Percentiles rank a stretch among this genome's conserved stretches.
These are phyloP conservation scores for Phycodurus eques DNA, from an alignment of 2,113 vertebrate genomes.

Conservation along the genomic window DNA sequence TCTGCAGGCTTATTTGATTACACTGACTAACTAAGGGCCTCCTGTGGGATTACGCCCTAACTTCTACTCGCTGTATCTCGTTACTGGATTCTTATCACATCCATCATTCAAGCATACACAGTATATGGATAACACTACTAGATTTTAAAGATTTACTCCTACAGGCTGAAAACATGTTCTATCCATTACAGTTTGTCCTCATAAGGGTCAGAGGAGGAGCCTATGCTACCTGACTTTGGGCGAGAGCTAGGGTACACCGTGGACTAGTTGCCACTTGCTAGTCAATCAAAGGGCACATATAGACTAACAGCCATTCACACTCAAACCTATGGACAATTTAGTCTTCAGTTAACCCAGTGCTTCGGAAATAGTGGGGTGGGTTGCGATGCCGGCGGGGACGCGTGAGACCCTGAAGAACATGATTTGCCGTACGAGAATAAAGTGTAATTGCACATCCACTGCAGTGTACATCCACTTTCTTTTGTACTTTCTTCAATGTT, in stretches of 20 bases:
- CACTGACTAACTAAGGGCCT: constrained; percentile 57
- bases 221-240: too few relatives aligned
- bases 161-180: background rate
- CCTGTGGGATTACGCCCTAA: constrained; percentile 61
- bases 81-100: constrained; percentile 58
- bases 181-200: background rate
- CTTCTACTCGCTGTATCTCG: constrained; percentile 47
- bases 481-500: too few relatives aligned
- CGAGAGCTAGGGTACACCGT: background rate
- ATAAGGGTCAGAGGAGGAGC: background rate
- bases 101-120: constrained; percentile 9
- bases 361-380: too few relatives aligned
- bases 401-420: too few relatives aligned
- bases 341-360: background rate
- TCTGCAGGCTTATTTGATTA: constrained; percentile 69
- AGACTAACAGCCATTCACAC: background rate
- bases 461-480: too few relatives aligned
- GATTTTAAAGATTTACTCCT: background rate
- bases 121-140: constrained; percentile 7
- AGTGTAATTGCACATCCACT: too few relatives aligned
- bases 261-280: background rate
- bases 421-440: too few relatives aligned
- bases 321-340: background rate
- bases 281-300: background rate
- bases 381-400: too few relatives aligned